phyloP scores from a whole-genome alignment of 2,797 vertebrate species.

The Mus minutoides region DNA sequence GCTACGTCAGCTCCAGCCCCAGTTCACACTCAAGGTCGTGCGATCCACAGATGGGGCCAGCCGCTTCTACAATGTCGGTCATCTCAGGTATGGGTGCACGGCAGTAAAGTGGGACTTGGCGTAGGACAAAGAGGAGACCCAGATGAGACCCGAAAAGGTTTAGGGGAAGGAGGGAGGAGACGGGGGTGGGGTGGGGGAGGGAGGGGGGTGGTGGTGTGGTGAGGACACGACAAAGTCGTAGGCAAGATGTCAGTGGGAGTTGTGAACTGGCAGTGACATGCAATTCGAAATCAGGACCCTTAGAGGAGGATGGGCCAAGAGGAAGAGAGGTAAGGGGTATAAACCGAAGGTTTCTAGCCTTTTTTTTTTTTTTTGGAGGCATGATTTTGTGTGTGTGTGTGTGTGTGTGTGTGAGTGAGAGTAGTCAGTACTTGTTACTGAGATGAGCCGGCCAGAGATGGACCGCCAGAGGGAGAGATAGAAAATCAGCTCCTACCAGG shows the following conservation, averaged over 20 bases:
- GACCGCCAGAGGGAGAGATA: not conserved
- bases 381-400: not conserved
- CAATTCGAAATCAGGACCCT: not conserved
- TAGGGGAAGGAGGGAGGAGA: too few relatives aligned
- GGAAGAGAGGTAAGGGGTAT: too few relatives aligned
- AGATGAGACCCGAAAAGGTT: not conserved
- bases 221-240: not conserved
- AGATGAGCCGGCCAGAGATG: not conserved
- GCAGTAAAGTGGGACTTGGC: not conserved
- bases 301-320: not conserved
- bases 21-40: constrained; percentile 95
- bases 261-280: not conserved
- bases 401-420: too few relatives aligned
- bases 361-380: constrained; percentile 14
- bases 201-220: too few relatives aligned
- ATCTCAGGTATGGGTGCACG: constrained; percentile 90
- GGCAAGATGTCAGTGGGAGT: not conserved
- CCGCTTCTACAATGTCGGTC: constrained; percentile 94
- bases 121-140: not conserved
- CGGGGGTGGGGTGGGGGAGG: too few relatives aligned
- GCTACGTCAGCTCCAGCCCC: constrained; percentile 94
- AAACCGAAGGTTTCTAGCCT: not conserved
- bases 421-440: not conserved
- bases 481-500: not conserved
- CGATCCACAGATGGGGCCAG: constrained; percentile 94